Base-by-base conservation (phyloP, 2,797 vertebrate genomes). In the Lepilemur ruficaudatus region DNA sequence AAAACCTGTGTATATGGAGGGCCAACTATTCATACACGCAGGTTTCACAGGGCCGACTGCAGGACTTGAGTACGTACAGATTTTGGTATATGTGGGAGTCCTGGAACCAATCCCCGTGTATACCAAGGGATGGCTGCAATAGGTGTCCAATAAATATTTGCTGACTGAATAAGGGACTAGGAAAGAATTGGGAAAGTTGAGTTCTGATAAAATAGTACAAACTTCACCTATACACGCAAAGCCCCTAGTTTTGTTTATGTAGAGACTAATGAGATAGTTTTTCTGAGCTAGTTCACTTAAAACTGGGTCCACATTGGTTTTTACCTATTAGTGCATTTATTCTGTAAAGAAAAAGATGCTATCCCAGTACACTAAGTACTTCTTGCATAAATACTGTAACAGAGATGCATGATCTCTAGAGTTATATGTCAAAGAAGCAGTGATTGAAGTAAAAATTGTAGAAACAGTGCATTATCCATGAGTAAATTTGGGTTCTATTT, bases 241-340 rank as follows among this genome's bases (percentile, higher is more conserved):
- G 63, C 13, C 43, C 46, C 67, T 48, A 91, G 35, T 84, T 93
- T 79, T 95, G 48, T 83, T 89, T 83, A 96, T 28, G 20, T 20
- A 85, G 41, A 95, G 69, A 93, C 35, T 50, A 61, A 72, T 13
- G 38, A 15, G 50, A 63, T 35, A 7, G 70, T 78, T 91, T 95
- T 93, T 91, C 63, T 57, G 57, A 92, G 15, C 57, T 52, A 83
- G 57, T 67, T 94, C 59, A 67, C 63, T 91, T 94, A 91, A 83
- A 96, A 69, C 15, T 30, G 75, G 85, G 79, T 89, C 43, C 46
- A 57, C 46, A 72, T 0, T 87, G 23, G 41, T 69, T 97, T 95
- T 38, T 41, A n/a, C 35, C 32, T 41, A 67, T 76, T 48, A 69
- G 72, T 28, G 11, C 22, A 55, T 85, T 55, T 41, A 82, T 67